Evolutionary conservation across 2,888 invertebrate genomes (phyloP).

Genomic region (Geotrupes spiniger): DNA sequence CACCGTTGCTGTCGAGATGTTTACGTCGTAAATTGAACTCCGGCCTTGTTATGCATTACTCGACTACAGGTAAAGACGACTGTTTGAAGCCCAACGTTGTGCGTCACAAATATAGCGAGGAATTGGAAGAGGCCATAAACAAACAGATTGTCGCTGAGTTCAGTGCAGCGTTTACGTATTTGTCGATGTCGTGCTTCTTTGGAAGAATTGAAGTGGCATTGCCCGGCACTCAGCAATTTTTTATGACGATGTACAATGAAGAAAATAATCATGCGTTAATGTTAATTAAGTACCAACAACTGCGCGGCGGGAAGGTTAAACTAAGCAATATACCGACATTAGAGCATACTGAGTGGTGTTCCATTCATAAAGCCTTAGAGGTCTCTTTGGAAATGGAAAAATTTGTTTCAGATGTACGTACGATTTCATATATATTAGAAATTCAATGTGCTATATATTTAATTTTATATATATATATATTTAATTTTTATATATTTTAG

Average conservation of each 20-base stretch:
- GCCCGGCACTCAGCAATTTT: constrained; percentile 49
- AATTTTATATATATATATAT: background rate
- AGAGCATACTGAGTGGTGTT: constrained; percentile 45
- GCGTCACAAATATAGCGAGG: constrained; percentile 42
- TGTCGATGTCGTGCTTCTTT: constrained; percentile 59
- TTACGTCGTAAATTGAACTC: no score
- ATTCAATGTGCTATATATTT: constrained; percentile 15
- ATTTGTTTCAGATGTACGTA: constrained; percentile 40
- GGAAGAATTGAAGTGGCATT: constrained; percentile 51
- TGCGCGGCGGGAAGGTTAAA: constrained; percentile 50
- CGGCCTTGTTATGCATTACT: no score
- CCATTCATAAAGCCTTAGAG: constrained; percentile 48
- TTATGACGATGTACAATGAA: constrained; percentile 53
- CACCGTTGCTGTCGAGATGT: no score
- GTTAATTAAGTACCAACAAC: constrained; percentile 51
- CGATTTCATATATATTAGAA: background rate
- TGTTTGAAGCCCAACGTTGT: no score
- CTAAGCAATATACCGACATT: constrained; percentile 41
- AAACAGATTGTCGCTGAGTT: constrained; percentile 59
- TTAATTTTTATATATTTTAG: constrained; percentile 36
- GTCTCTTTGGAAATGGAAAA: constrained; percentile 44
- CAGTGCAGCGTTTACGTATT: constrained; percentile 59
- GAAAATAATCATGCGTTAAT: constrained; percentile 51
- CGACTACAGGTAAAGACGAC: no score
- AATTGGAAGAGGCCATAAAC: constrained; percentile 55